These are phyloP conservation scores for Albula goreensis DNA, from an alignment of 2,113 vertebrate species.

Conservation along the genomic window DNA sequence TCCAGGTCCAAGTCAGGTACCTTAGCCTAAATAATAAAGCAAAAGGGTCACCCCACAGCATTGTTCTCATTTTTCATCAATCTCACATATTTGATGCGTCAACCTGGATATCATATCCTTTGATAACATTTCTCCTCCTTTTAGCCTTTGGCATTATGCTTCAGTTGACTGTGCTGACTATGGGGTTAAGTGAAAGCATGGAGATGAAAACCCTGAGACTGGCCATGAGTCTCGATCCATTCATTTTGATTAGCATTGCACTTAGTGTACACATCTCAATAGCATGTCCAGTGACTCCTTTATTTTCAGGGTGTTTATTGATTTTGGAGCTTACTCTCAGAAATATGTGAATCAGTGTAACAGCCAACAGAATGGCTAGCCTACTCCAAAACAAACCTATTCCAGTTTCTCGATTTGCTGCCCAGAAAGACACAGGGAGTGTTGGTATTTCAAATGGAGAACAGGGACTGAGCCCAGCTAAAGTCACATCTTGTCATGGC, in stretches of 20 bases:
- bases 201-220: not conserved
- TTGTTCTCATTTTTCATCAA: not conserved
- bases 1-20: no score
- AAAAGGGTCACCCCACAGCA: not conserved
- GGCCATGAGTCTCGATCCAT: not conserved
- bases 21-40: not conserved
- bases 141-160: no score
- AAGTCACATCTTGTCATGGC: conserved; percentile 40
- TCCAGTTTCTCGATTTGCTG: not conserved
- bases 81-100: not conserved
- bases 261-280: not conserved
- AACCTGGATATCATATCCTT: not conserved
- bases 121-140: not conserved
- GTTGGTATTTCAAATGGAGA: not conserved
- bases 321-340: not conserved
- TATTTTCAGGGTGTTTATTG: not conserved
- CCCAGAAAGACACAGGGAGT: conserved; percentile 14
- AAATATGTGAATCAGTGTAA: not conserved
- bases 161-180: no score
- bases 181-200: not conserved
- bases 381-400: not conserved
- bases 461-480: not conserved
- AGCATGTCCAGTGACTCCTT: not conserved
- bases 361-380: not conserved
- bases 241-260: not conserved